Conservation (phyloP, 2,113 vertebrate species). For the Perccottus glenii region DNA sequence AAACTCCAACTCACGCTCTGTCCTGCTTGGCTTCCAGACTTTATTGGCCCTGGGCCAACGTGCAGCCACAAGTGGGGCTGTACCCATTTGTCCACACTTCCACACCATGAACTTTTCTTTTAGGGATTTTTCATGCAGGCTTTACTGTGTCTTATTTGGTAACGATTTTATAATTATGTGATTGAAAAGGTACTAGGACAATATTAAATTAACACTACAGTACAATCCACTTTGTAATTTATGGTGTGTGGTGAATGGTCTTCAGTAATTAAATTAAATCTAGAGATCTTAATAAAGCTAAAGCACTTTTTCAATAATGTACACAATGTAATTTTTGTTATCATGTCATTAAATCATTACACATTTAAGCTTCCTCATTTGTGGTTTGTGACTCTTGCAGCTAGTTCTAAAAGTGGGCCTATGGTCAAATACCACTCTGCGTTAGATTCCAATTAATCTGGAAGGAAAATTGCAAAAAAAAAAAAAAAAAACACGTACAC, state of each 20-base stretch:
- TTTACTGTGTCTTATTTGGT: constrained; percentile 18
- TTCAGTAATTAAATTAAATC: constrained; percentile 29
- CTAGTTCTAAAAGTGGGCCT: constrained; percentile 76
- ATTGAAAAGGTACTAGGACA: constrained; percentile 6
- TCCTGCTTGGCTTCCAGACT: constrained; percentile 62
- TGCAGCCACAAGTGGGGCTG: constrained; percentile 49
- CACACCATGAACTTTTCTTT: constrained; percentile 28
- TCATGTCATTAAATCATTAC: constrained; percentile 44
- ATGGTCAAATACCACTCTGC: constrained; percentile 61
- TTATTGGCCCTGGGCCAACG: constrained; percentile 72
- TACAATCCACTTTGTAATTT: constrained; percentile 21
- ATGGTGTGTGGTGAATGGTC: constrained; percentile 11
- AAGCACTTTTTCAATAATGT: constrained; percentile 27
- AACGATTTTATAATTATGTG: constrained; percentile 21
- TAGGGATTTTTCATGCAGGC: not conserved
- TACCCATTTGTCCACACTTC: constrained; percentile 34
- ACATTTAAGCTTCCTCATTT: constrained; percentile 11
- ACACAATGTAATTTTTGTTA: constrained; percentile 31
- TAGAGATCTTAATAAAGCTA: constrained; percentile 13
- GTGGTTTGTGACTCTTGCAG: constrained; percentile 15
- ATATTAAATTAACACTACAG: constrained; percentile 5
- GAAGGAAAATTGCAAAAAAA: constrained; percentile 79
- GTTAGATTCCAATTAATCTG: constrained; percentile 80
- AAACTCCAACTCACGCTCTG: constrained; percentile 32
- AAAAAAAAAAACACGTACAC: constrained; percentile 56